These are phyloP conservation scores for Thalassophryne amazonica DNA, from an alignment of 2,797 vertebrate genomes.

Conservation along the genomic window DNA sequence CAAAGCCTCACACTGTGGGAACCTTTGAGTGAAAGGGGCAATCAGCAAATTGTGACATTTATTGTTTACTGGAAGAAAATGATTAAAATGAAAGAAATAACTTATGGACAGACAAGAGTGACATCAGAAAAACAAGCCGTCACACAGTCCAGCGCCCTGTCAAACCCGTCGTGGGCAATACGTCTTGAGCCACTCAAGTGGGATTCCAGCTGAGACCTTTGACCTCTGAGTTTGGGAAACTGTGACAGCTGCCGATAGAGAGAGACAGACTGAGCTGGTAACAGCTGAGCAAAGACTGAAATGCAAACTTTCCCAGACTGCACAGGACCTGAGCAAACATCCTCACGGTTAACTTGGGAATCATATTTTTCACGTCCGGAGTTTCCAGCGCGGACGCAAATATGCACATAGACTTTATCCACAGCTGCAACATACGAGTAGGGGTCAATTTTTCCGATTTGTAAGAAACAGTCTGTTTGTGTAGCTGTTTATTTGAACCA, in stretches of 20 bases:
- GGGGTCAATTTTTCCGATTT: no score
- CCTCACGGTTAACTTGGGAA: constrained; percentile 44
- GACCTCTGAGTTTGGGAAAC: constrained; percentile 68
- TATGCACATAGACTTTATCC: no score
- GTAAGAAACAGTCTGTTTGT: no score
- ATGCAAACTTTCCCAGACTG: constrained; percentile 46
- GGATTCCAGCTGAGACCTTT: constrained; percentile 51
- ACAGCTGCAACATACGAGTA: no score
- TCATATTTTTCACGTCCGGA: constrained; percentile 12
- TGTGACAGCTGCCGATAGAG: constrained; percentile 60
- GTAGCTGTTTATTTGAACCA: no score
- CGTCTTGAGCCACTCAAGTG: constrained; percentile 21
- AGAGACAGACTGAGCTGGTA: constrained; percentile 19
- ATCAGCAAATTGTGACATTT: constrained; percentile 14
- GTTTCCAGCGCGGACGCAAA: not conserved
- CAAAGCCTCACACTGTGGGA: constrained; percentile 49
- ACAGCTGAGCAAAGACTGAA: constrained; percentile 71
- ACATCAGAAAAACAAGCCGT: constrained; percentile 45
- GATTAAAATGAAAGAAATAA: no score
- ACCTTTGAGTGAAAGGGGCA: constrained; percentile 35
- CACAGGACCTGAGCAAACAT: constrained; percentile 17
- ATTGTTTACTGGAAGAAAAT: constrained; percentile 47
- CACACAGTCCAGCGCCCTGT: constrained; percentile 13
- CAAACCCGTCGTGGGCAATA: constrained; percentile 22
- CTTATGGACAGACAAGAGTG: no score